Conservation (phyloP, 2,113 vertebrate species). For the Xenus cinereus region DNA sequence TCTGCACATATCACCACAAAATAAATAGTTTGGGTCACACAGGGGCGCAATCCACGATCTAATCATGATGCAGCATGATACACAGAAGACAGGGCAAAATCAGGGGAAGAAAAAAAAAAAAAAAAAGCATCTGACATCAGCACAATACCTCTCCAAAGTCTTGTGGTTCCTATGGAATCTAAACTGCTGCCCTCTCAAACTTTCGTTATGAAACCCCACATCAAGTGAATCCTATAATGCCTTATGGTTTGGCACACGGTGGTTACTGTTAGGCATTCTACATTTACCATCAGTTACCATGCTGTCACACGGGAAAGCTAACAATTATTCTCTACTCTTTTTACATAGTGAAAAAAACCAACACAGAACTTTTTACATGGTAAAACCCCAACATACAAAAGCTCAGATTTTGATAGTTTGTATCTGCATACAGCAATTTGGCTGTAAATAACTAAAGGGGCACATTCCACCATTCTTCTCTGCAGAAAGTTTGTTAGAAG, state of each 20-base stretch:
- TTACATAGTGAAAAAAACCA: not conserved
- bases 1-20: not conserved
- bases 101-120: accelerated
- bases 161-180: not conserved
- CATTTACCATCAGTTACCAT: not conserved
- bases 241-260: accelerated
- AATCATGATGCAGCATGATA: not conserved
- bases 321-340: not conserved
- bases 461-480: not conserved
- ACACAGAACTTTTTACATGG: not conserved
- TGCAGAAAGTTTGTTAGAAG: not conserved
- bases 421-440: not conserved
- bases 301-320: not conserved
- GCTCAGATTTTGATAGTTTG: not conserved
- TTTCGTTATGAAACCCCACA: not conserved
- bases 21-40: not conserved
- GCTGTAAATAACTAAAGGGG: not conserved
- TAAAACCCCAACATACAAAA: not conserved
- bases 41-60: not conserved
- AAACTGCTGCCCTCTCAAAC: not conserved
- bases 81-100: not conserved
- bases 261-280: not conserved
- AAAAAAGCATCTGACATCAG: not conserved
- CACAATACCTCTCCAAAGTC: not conserved
- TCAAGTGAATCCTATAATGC: not conserved